These are phyloP conservation scores for Dendrolimus kikuchii DNA, from an alignment of 1,140 invertebrate genomes.

Conservation along the genomic window DNA sequence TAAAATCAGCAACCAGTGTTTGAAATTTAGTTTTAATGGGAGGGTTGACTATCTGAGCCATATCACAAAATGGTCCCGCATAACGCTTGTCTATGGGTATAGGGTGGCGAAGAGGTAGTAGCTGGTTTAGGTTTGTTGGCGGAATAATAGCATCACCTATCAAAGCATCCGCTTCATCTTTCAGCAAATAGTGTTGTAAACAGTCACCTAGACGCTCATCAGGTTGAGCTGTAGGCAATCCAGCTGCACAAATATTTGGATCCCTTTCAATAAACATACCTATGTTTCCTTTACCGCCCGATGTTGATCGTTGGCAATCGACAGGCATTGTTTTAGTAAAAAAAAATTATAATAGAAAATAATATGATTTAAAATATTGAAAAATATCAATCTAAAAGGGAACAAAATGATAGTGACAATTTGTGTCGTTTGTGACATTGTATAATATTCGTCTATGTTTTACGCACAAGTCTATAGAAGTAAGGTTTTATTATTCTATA, in stretches of 20 bases:
- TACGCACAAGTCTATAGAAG: neutral
- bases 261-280: constrained; percentile 50
- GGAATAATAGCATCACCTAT: constrained; percentile 62
- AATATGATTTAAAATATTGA: neutral
- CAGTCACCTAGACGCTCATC: constrained; percentile 42
- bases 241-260: constrained; percentile 53
- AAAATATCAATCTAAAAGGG: neutral
- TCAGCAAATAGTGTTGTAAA: constrained; percentile 57
- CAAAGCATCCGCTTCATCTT: constrained; percentile 65
- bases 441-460: neutral
- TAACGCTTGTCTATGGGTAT: constrained; percentile 36
- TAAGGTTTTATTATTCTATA: neutral
- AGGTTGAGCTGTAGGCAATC: constrained; percentile 46
- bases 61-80: constrained; percentile 36
- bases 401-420: neutral
- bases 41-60: constrained; percentile 47
- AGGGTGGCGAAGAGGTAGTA: constrained; percentile 44
- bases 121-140: constrained; percentile 27
- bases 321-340: constrained; percentile 32
- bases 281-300: constrained; percentile 52
- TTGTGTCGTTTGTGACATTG: neutral
- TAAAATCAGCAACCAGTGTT: constrained; percentile 65
- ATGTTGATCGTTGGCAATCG: constrained; percentile 38
- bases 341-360: constrained; percentile 7
- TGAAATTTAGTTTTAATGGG: constrained; percentile 65